A percentile compares a stretch with the other conserved stretches of the same genome.
These are phyloP conservation scores for Scolopax bukidnonensis DNA, from an alignment of 2,797 vertebrate genomes.

Conservation along the genomic window DNA sequence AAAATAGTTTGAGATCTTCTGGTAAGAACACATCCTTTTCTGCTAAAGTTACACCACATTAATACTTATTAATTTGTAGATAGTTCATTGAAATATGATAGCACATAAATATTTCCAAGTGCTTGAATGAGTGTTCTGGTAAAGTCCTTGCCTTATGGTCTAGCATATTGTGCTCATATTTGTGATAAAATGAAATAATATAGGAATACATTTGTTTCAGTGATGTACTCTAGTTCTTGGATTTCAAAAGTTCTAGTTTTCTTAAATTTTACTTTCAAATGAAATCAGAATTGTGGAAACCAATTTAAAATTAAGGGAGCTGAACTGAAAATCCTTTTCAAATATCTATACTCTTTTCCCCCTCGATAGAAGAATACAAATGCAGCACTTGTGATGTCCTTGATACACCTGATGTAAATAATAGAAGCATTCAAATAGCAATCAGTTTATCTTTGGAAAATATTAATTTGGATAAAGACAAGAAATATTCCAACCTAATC, in stretches of 20 bases:
- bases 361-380: background rate
- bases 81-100: background rate
- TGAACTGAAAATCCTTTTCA: background rate
- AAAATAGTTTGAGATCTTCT: background rate
- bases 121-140: background rate
- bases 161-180: background rate
- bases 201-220: background rate
- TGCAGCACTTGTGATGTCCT: background rate
- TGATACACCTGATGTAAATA: accelerated
- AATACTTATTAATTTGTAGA: background rate
- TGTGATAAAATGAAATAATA: background rate
- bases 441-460: background rate
- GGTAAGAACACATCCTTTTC: background rate
- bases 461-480: background rate
- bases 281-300: background rate
- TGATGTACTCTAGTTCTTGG: background rate
- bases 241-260: background rate
- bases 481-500: background rate
- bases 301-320: background rate
- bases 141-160: background rate
- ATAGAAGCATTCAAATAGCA: background rate
- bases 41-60: background rate
- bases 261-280: background rate
- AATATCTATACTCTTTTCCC: background rate
- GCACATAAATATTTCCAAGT: background rate